A percentile compares a stretch with the other conserved stretches of the same genome.
phyloP scores from a whole-genome alignment of 2,888 invertebrate species.

The Parnassius mnemosyne region DNA sequence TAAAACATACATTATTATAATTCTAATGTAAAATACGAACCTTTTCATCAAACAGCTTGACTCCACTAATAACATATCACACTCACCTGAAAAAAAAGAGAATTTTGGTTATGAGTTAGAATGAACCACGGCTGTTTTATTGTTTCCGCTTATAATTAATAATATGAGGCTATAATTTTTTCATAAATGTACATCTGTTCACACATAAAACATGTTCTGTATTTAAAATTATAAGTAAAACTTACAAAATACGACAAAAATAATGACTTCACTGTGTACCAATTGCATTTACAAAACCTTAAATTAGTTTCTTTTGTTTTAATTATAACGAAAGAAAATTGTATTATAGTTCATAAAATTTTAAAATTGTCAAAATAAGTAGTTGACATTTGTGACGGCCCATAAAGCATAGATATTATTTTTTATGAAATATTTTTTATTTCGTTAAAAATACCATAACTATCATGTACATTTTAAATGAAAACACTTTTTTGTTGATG shows the following conservation, averaged over 20 bases:
- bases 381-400: too few species aligned
- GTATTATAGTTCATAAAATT: too few species aligned
- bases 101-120: conserved; percentile 33
- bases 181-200: conserved; percentile 52
- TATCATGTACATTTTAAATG: too few species aligned
- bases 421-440: too few species aligned
- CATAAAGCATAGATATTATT: too few species aligned
- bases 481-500: neutral
- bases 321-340: too few species aligned
- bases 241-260: conserved; percentile 40
- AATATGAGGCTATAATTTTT: conserved; percentile 48
- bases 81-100: conserved; percentile 70
- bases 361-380: too few species aligned
- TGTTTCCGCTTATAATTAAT: conserved; percentile 40
- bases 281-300: too few species aligned
- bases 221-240: conserved; percentile 32
- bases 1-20: neutral
- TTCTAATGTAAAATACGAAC: conserved; percentile 34
- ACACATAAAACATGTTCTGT: conserved; percentile 41
- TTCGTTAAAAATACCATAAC: too few species aligned
- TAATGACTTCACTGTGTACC: too few species aligned
- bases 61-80: conserved; percentile 30
- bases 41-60: conserved; percentile 22
- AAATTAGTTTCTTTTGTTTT: too few species aligned
- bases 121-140: conserved; percentile 35